Evolutionary conservation across 2,113 vertebrate genomes (phyloP).

Genomic region (Nettapus auritus): DNA sequence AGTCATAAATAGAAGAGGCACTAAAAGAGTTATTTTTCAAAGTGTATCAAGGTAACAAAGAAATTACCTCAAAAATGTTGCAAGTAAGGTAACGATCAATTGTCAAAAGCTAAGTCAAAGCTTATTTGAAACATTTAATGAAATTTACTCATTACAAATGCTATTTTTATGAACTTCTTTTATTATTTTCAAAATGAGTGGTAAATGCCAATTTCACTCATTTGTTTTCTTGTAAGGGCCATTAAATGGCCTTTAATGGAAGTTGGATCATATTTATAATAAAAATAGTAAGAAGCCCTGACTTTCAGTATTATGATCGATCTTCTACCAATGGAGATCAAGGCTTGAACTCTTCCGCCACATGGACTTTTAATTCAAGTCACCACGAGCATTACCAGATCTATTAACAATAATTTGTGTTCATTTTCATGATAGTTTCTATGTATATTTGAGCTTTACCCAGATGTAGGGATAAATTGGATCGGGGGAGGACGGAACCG

Average conservation of each 20-base stretch:
- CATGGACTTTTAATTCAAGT: background rate
- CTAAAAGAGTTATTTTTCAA: slow-evolving; percentile 29
- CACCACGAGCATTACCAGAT: background rate
- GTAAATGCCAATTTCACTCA: background rate
- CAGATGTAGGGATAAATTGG: background rate
- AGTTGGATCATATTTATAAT: background rate
- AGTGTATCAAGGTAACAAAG: background rate
- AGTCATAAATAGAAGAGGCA: slow-evolving; percentile 53
- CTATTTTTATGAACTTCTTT: background rate
- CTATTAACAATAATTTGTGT: background rate
- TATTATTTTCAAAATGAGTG: background rate
- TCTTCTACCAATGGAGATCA: background rate
- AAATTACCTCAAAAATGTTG: background rate
- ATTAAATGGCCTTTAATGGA: background rate
- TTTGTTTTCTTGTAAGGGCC: background rate
- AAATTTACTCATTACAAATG: background rate
- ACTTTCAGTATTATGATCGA: background rate
- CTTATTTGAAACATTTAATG: background rate
- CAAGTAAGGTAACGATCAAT: background rate
- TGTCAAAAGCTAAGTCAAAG: background rate
- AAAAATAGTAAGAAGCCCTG: background rate
- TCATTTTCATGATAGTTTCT: background rate
- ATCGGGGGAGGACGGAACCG: background rate
- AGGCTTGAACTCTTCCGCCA: background rate
- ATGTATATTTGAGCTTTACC: accelerated